Evolutionary conservation across 2,113 vertebrate genomes (phyloP), one percentile per base, ranked within the genome.

Genomic region (Paramisgurnus dabryanus): DNA sequence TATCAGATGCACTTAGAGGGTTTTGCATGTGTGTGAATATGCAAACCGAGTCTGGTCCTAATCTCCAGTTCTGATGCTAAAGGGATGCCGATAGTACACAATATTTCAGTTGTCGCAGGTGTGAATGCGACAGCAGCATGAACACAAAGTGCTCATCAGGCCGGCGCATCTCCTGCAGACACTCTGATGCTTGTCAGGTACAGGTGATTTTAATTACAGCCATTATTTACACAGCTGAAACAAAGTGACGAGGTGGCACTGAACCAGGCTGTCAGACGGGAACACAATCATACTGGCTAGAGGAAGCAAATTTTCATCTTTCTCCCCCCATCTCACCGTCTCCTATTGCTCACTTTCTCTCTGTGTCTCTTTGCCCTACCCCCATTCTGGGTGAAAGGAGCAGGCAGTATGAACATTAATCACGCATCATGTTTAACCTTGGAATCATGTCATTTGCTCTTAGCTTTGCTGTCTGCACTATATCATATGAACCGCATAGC

Each of bases 161-260:
- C 78, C 71, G 45, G 18, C 47, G 67, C 69, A 76, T 80, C 77
- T 76, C 72, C 65, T 39, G 71, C 67, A 69, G 65, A 69, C 61
- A 27, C 76, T 70, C 75, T 61, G 71, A 70, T 47, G 75, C 79
- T 82, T 80, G 80, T 84, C 82, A 85, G 82, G 82, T 80, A 80
- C 82, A 87, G 84, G 86, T 84, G 84, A 83, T 83, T 67, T 82
- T 85, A 83, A 85, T 87, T 85, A 85, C 76, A 82, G 84, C 68
- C 71, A 82, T 87, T 85, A 85, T 85, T 87, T 87, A 82, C 79
- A 74, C 82, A 82, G 79, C 70, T 83, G 85, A 84, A 86, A 84
- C 81, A 83, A 85, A 83, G 80, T 80, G 74, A 78, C 43, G 66
- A 82, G 58, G 79, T 81, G 81, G 81, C 70, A 70, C 61, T 81